Evolutionary conservation across 2,888 invertebrate species (phyloP), one percentile per base, ranked within the genome.

Genomic region (Lucinisca nassula): DNA sequence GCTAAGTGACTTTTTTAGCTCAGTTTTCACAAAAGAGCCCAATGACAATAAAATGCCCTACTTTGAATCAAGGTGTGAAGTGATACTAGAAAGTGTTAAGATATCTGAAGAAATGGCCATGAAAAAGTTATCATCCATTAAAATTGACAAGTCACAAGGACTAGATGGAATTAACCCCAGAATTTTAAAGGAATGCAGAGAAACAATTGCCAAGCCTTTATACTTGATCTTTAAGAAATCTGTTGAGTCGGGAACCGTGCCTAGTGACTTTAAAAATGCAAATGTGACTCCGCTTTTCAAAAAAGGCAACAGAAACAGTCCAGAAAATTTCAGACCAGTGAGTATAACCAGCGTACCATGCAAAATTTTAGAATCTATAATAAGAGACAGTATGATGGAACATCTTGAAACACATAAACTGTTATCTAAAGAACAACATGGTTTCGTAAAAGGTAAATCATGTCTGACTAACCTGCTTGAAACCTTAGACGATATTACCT

Each of bases 221-320:
- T 32, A 30, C 21, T 51, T 70, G 0, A 82, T 77, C n/a, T 55
- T 77, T 24, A 77, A 75, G 35, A 24, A 24, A 75, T 75, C 61
- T 10, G 4, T 61, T 3, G 61, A 61, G 30, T 30, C 61, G 6
- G 61, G 61, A 27, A 6, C 6, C 6, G 3, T 61, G 6, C 61
- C 61, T 17, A 61, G 30, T 27, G 61, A 61, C 30, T 61, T 61
- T 61, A 61, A 61, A 30, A 30, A 24, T 30, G 61, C 61, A 61
- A 30, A 61, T 61, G 27, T 61, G 1, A 10, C 61, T 30, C 61
- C 61, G 27, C 24, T 61, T 27, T 61, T 61, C 21, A 61, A 61
- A 61, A 61, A 61, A 21, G 30, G 61, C 24, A 61, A 17, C 27
- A 61, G 61, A 61, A 61, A 61, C 30, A 30, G 17, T 30, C 61